Base-by-base conservation (phyloP, 2,888 invertebrate genomes). In the Dastarcus helophoroides region DNA sequence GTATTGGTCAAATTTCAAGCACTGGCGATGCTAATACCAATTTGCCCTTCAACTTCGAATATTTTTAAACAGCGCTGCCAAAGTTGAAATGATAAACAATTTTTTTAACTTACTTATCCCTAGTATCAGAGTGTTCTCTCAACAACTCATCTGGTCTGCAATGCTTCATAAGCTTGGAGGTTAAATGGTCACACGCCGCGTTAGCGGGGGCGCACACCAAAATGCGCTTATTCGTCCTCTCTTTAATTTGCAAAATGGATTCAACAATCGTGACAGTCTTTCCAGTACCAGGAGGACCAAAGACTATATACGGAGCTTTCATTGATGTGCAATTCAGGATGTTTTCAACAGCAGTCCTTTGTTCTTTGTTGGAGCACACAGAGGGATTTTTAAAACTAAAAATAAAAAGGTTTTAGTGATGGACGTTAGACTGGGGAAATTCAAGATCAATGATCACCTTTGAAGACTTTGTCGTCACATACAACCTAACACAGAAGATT, bases 201-300 rank as follows among this genome's bases (percentile, higher is more conserved):
- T 83, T 83, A 2, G 81, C 77, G 1, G 76, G 73, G 1, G 80
- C 69, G 44, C 77, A 73, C 3, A 79, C 67, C 14, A 83, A 58
- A 37, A 81, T 68, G 34, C 56, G 58, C 3, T 60, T 56, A 0
- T 58, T 46, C 1, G 62, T 56, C n/a, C 56, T 53, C 8, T 29
- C 31, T 31, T 46, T 46, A 1, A 53, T 27, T 27, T 54, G 82
- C 31, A 73, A 59, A 26, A 83, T 72, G 2, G 76, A 65, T 58
- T 84, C 83, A 1, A 81, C 76, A 4, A 83, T 51, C 1, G 81
- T 81, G 1, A 77, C 65, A 1, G 82, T 81, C 58, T 80, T 80
- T 1, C 80, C 80, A 1, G 79, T 79, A 37, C 88, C 90, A 26
- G 90, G 89, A 21, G 90, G 90, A 2, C 90, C 90, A 60, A 79